Percentiles rank a stretch among this genome's conserved stretches.
Conservation (phyloP, 2,113 vertebrate species). For the Ranitomeya variabilis region DNA sequence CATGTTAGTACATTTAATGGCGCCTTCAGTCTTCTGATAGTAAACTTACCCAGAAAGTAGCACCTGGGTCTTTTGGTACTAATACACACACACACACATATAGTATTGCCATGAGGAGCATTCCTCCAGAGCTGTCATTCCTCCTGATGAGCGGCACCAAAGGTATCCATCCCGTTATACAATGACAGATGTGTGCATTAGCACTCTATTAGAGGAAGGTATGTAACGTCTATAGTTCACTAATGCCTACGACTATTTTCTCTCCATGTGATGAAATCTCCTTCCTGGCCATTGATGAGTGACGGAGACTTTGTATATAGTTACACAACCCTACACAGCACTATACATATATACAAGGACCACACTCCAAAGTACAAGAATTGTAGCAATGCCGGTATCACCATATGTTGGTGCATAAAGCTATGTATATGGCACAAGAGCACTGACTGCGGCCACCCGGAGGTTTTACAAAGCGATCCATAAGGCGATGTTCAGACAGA, state of each 20-base stretch:
- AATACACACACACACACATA: neutral
- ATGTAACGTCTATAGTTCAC: constrained; percentile 4
- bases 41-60: neutral
- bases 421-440: neutral
- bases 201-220: neutral
- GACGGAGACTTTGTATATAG: neutral
- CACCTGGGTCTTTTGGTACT: neutral
- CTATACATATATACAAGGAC: neutral
- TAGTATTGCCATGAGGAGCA: neutral
- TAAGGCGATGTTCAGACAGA: too few species aligned
- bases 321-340: neutral
- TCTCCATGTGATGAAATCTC: neutral
- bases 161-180: neutral
- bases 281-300: neutral
- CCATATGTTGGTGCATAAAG: neutral
- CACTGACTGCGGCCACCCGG: too few species aligned
- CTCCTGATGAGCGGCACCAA: neutral
- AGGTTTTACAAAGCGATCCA: too few species aligned
- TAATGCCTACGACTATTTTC: neutral
- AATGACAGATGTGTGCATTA: constrained; percentile 5
- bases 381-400: neutral
- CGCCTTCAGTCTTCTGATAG: neutral
- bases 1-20: neutral
- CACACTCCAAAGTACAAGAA: neutral
- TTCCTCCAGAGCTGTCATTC: neutral